phyloP scores from a whole-genome alignment of 2,113 vertebrate species.

The Eurypyga helias region DNA sequence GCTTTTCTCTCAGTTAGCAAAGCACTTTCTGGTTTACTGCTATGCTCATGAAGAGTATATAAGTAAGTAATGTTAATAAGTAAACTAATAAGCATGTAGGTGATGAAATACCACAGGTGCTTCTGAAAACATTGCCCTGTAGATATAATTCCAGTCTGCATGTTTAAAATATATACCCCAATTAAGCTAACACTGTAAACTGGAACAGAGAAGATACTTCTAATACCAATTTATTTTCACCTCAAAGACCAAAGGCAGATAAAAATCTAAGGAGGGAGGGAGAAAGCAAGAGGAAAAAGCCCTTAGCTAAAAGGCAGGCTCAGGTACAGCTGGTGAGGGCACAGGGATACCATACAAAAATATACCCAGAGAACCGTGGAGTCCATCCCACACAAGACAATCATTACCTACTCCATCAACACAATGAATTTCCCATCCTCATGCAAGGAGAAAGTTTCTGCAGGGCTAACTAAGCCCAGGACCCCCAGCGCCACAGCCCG shows the following conservation, averaged over 20 bases:
- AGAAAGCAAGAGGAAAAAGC: not conserved
- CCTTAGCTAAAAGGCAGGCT: not conserved
- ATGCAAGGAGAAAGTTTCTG: not conserved
- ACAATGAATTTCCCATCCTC: not conserved
- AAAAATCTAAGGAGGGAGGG: not conserved
- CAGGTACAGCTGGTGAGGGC: not conserved
- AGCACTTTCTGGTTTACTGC: not conserved
- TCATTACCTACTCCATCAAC: fast-evolving
- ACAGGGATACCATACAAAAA: not conserved
- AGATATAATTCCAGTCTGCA: not conserved
- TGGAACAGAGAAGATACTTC: not conserved
- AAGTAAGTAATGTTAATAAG: not conserved
- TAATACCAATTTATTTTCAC: not conserved
- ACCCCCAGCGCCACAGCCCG: fast-evolving
- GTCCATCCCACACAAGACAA: not conserved
- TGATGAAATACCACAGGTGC: not conserved
- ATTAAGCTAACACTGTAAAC: not conserved
- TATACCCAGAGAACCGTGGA: not conserved
- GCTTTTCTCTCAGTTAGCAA: not conserved
- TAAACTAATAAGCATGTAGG: not conserved
- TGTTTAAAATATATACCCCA: not conserved
- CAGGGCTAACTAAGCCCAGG: not conserved
- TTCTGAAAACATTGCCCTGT: not conserved
- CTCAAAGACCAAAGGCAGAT: not conserved
- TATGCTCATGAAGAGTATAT: not conserved